Evolutionary conservation across 2,113 vertebrate species (phyloP).

Genomic region (Marmota flaviventris): DNA sequence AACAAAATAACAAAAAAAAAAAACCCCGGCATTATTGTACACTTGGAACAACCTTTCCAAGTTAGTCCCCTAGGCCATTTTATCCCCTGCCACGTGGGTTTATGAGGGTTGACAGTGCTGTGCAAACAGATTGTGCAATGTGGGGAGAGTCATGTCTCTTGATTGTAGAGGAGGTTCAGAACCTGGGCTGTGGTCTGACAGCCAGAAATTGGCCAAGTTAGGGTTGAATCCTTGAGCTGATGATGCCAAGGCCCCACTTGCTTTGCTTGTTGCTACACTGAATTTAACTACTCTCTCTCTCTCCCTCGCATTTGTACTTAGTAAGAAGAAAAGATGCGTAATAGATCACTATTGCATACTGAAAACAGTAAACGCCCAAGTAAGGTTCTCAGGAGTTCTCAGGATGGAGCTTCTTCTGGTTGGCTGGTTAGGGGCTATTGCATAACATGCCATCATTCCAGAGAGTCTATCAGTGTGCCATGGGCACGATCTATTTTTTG

Average conservation of each 20-base stretch:
- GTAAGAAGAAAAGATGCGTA: background rate
- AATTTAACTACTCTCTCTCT: background rate
- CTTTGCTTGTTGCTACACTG: background rate
- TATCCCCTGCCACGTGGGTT: background rate
- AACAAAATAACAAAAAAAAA: background rate
- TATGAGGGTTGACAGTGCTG: background rate
- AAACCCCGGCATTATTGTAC: background rate
- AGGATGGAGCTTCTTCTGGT: background rate
- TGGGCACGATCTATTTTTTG: slow-evolving; percentile 71
- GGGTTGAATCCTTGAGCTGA: background rate
- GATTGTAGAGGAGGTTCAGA: background rate
- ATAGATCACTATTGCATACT: background rate
- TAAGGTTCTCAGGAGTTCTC: background rate
- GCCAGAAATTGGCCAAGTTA: background rate
- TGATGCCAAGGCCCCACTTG: background rate
- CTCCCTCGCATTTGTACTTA: background rate
- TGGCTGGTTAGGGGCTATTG: slow-evolving; percentile 36
- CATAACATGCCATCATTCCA: background rate
- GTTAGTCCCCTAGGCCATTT: background rate
- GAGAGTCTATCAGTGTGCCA: background rate
- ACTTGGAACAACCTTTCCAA: background rate
- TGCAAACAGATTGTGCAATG: background rate
- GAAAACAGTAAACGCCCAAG: background rate
- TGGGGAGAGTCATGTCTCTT: background rate
- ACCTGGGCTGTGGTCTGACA: background rate